Evolutionary conservation across 2,113 vertebrate genomes (phyloP).

Genomic region (Ceyx cyanopectus): DNA sequence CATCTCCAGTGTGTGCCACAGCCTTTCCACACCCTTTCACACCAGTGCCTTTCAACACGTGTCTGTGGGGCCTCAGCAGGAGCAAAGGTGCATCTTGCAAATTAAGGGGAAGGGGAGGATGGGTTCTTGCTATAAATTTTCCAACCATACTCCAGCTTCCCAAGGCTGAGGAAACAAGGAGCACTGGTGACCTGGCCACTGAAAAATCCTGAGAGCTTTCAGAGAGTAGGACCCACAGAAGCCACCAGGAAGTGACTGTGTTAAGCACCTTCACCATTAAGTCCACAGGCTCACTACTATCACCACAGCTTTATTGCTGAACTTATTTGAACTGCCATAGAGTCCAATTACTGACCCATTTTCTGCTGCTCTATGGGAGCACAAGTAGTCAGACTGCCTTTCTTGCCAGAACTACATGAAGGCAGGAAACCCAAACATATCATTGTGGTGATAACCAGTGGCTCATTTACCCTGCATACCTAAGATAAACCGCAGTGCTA

Average conservation of each 20-base stretch:
- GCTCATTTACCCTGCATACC: constrained; percentile 37
- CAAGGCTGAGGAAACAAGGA: neutral
- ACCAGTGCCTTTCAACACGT: fast-evolving
- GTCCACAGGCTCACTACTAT: neutral
- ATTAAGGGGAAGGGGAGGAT: neutral
- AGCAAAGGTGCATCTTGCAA: neutral
- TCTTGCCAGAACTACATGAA: neutral
- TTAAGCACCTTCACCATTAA: neutral
- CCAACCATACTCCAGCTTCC: neutral
- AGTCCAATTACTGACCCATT: neutral
- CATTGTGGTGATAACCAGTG: constrained; percentile 8
- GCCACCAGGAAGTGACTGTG: neutral
- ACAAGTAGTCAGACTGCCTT: neutral
- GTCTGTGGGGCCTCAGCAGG: neutral
- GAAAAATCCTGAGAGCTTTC: neutral
- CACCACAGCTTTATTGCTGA: neutral
- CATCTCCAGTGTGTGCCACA: neutral
- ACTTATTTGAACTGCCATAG: neutral
- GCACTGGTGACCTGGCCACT: neutral
- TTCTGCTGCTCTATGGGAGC: neutral
- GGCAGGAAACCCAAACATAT: constrained; percentile 47
- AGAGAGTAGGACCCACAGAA: neutral
- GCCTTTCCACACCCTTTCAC: neutral
- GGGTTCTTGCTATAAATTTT: neutral
- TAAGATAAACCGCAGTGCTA: constrained; percentile 31